A percentile compares a stretch with the other conserved stretches of the same genome.
Evolutionary conservation across 2,113 vertebrate genomes (phyloP).

Genomic region (Gambusia holbrooki): DNA sequence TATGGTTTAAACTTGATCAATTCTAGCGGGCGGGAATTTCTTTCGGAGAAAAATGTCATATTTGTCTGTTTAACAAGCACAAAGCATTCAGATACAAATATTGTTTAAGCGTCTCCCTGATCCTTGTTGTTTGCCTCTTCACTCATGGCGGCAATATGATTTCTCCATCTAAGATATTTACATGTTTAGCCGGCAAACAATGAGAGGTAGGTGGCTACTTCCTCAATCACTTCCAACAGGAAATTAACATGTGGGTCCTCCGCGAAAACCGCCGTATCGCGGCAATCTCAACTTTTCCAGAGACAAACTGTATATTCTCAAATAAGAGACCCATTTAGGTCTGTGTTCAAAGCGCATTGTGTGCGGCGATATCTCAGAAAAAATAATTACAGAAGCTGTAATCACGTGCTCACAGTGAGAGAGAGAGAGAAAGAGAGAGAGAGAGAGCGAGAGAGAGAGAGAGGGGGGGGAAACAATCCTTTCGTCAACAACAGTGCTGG

Average conservation of each 20-base stretch:
- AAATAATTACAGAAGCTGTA: conserved; percentile 33
- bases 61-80: background rate
- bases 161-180: conserved; percentile 68
- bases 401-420: conserved; percentile 20
- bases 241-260: conserved; percentile 76
- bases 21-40: background rate
- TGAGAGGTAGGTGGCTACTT: conserved; percentile 78
- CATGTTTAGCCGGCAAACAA: conserved; percentile 73
- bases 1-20: background rate
- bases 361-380: conserved; percentile 24
- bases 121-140: conserved; percentile 39
- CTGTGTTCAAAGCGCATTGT: conserved; percentile 18
- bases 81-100: conserved; percentile 3
- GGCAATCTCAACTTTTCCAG: conserved; percentile 65
- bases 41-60: background rate
- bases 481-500: conserved; percentile 58
- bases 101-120: conserved; percentile 18
- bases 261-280: conserved; percentile 59
- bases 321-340: conserved; percentile 23
- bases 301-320: conserved; percentile 35
- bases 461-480: conserved; percentile 12
- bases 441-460: conserved; percentile 17
- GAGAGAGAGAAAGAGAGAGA: conserved; percentile 19
- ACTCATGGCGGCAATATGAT: conserved; percentile 60
- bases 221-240: conserved; percentile 80